These are phyloP conservation scores for Phyllopteryx taeniolatus DNA, from an alignment of 2,113 vertebrate genomes.

Conservation along the genomic window DNA sequence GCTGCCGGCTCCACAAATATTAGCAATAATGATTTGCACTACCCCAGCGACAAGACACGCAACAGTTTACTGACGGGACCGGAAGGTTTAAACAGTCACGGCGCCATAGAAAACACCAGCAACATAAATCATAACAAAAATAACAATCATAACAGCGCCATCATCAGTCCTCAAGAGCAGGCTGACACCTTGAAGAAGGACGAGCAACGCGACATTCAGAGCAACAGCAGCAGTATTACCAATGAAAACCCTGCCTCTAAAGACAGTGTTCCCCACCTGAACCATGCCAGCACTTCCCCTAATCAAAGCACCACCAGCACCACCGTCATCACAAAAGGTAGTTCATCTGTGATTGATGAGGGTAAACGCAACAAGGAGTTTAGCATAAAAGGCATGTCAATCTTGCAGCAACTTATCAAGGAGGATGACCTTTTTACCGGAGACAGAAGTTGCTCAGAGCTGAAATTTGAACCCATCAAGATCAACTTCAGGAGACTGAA, in stretches of 20 bases:
- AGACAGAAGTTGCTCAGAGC: constrained; percentile 64
- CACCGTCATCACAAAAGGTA: constrained; percentile 60
- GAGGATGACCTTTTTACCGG: constrained; percentile 69
- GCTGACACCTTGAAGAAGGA: constrained; percentile 12
- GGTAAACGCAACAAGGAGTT: constrained; percentile 66
- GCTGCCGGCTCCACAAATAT: constrained; percentile 46
- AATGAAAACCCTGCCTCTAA: constrained; percentile 46
- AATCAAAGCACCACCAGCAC: constrained; percentile 72
- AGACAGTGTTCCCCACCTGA: constrained; percentile 55
- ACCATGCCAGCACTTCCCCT: constrained; percentile 65
- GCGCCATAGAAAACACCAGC: constrained; percentile 67
- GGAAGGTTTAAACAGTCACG: constrained; percentile 54
- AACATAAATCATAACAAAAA: constrained; percentile 63
- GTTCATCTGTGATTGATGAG: constrained; percentile 61
- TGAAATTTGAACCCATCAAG: constrained; percentile 87
- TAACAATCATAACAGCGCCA: constrained; percentile 52
- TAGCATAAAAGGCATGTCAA: constrained; percentile 67
- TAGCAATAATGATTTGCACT: constrained; percentile 66
- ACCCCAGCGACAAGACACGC: constrained; percentile 44
- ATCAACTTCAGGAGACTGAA: constrained; percentile 89
- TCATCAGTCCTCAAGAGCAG: constrained; percentile 39
- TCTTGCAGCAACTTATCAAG: constrained; percentile 66
- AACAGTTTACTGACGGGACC: constrained; percentile 25
- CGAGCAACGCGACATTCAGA: constrained; percentile 34
- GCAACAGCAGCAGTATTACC: constrained; percentile 51